Evolutionary conservation across 2,888 invertebrate genomes (phyloP), one percentile per base, ranked within the genome.

Genomic region (Tenthredo notha): DNA sequence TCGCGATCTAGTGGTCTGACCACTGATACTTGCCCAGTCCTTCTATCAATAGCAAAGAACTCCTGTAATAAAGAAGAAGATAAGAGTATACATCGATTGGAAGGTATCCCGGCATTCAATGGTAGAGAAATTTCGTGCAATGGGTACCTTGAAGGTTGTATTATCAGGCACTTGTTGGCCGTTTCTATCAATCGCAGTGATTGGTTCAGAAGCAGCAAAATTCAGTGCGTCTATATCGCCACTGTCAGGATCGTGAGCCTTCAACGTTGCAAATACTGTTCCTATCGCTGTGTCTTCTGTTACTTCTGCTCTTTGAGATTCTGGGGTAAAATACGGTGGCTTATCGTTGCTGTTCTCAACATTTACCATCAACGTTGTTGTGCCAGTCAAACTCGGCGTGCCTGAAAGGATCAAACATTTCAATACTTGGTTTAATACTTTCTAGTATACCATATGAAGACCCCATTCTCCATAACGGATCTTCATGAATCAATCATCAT

Each of bases 281-380:
- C 97, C 97, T 0, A 96, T 93, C 0, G 95, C 94, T 0, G 97
- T 97, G 92, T 98, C 97, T 89, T 98, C 98, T 4, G 97, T 92
- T 90, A 97, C 97, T 94, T 97, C 97, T 0, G 97, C 96, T 86
- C 97, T 95, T 91, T 98, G 98, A 10, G 96, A 96, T 54, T 95
- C 92, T 0, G 98, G 98, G 1, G 95, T 95, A 92, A 98, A 98
- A 92, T 95, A 96, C 0, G 98, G 98, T 86, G 96, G 94, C 92
- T 98, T 98, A 91, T 98, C 98, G 92, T 98, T 98, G 82, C 96
- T 97, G 92, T 98, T 98, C 47, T 96, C 95, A 3, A 98, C 96
- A 89, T 95, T 96, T 7, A 98, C 95, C 58, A 96, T 96, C 0
- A 98, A 93, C 0, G 96, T 97, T 0, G 97, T 96, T 0, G 97